Percentiles rank a stretch among this genome's conserved stretches.
These are phyloP conservation scores for Hippocampus comes DNA, from an alignment of 2,113 vertebrate species.

Conservation along the genomic window DNA sequence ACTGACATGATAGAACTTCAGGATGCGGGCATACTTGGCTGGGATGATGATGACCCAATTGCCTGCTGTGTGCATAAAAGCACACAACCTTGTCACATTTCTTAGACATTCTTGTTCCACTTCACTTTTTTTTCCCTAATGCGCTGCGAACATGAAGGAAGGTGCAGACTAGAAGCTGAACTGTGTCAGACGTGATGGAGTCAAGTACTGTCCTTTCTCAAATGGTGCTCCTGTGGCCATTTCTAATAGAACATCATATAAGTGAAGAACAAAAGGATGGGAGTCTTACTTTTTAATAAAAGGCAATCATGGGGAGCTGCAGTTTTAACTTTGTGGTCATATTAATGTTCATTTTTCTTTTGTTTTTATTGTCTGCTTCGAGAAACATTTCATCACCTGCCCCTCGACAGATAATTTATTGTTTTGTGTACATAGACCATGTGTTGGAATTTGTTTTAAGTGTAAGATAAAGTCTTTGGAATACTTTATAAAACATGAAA, in stretches of 20 bases:
- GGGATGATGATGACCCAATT: conserved; percentile 21
- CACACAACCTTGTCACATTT: conserved; percentile 12
- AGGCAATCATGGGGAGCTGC: conserved; percentile 42
- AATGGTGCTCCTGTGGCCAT: conserved; percentile 7
- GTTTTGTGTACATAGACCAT: conserved; percentile 57
- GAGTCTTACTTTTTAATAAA: conserved; percentile 24
- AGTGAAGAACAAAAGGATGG: conserved; percentile 17
- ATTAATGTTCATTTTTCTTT: conserved; percentile 19
- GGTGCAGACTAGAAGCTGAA: conserved; percentile 31
- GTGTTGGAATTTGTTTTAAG: conserved; percentile 39
- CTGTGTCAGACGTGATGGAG: conserved; percentile 15
- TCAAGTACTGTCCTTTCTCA: conserved; percentile 33
- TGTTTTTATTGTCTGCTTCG: conserved; percentile 35
- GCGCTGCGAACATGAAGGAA: conserved; percentile 24
- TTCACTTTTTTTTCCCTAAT: conserved; percentile 29
- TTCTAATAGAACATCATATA: conserved; percentile 14
- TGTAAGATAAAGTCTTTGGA: conserved; percentile 45
- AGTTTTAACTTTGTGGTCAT: conserved; percentile 52
- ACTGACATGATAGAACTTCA: conserved; percentile 34
- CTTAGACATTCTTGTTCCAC: conserved; percentile 27
- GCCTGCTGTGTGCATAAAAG: conserved; percentile 24
- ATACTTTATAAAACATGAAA: conserved; percentile 51
- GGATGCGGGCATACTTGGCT: conserved; percentile 49
- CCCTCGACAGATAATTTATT: conserved; percentile 24
- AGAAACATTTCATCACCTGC: conserved; percentile 10